A percentile compares a stretch with the other conserved stretches of the same genome.
Conservation (phyloP, 2,888 invertebrate genomes). For the Gasteruption jaculator region DNA sequence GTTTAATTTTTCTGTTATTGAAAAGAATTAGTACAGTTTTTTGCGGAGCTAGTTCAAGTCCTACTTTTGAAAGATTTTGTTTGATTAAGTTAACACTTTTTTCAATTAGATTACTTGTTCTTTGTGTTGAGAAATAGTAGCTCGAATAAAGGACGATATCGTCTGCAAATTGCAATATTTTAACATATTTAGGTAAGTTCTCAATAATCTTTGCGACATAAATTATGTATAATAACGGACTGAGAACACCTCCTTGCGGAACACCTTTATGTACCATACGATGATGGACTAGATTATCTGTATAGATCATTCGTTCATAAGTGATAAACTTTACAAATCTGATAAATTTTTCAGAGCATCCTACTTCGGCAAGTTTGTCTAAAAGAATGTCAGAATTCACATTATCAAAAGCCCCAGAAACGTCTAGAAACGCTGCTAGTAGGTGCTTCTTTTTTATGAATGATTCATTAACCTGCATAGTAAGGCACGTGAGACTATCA, state of each 20-base stretch:
- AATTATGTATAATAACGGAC: conserved; percentile 17
- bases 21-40: no score
- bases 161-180: no score
- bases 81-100: no score
- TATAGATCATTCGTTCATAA: no score
- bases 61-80: no score
- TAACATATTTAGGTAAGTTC: no score
- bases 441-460: conserved; percentile 9
- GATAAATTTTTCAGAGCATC: conserved; percentile 11
- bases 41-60: no score
- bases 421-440: conserved; percentile 21
- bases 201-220: no score
- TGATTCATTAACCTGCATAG: conserved; percentile 12
- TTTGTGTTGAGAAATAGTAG: no score
- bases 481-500: conserved; percentile 18
- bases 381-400: conserved; percentile 19
- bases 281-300: not conserved
- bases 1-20: no score
- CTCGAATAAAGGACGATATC: no score
- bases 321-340: conserved; percentile 12
- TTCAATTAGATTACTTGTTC: no score
- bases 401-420: conserved; percentile 22
- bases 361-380: conserved; percentile 8
- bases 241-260: conserved; percentile 21
- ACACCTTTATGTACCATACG: conserved; percentile 14